Conservation (phyloP, 2,888 invertebrate species). For the Eilema griseolum region DNA sequence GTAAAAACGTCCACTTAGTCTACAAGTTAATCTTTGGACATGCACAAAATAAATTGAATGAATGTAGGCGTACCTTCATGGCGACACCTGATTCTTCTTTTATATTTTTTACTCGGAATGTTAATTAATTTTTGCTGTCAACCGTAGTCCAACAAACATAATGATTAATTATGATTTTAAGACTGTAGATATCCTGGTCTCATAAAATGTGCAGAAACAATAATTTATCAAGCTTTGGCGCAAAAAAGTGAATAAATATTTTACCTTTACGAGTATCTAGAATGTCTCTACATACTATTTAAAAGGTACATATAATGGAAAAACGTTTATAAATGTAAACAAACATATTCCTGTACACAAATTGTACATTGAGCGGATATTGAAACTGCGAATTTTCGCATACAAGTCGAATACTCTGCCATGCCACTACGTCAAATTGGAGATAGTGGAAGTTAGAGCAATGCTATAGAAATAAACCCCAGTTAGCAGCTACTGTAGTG, state of each 20-base stretch:
- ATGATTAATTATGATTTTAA: slow-evolving; percentile 80
- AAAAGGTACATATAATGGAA: no score
- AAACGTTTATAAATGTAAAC: no score
- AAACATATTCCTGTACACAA: no score
- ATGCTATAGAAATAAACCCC: no score
- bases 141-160: slow-evolving; percentile 79
- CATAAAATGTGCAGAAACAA: slow-evolving; percentile 48
- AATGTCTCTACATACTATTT: slow-evolving; percentile 12
- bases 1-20: background rate
- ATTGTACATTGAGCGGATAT: no score
- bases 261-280: slow-evolving; percentile 37
- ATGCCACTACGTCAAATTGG: no score
- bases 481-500: no score
- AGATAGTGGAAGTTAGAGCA: no score
- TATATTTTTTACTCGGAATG: slow-evolving; percentile 80
- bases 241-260: slow-evolving; percentile 34
- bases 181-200: slow-evolving; percentile 54
- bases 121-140: slow-evolving; percentile 86
- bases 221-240: slow-evolving; percentile 37
- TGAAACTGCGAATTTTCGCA: no score
- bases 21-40: slow-evolving; percentile 66
- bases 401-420: no score
- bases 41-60: slow-evolving; percentile 79
- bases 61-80: slow-evolving; percentile 76
- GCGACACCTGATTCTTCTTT: slow-evolving; percentile 80